These are phyloP conservation scores for Atrina japonica DNA, from an alignment of 2,888 invertebrate genomes.

Conservation along the genomic window DNA sequence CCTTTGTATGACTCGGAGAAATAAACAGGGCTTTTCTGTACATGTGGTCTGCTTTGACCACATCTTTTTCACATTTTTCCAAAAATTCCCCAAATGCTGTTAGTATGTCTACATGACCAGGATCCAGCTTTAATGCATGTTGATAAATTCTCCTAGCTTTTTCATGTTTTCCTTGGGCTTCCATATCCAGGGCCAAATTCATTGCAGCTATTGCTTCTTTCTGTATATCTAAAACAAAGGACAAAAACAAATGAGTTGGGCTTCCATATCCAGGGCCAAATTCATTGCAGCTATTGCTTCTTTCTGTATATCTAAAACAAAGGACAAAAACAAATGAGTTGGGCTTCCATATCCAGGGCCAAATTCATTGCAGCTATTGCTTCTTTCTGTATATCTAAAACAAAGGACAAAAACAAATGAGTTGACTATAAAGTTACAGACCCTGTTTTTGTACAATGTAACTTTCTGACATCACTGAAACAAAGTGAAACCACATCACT, in stretches of 20 bases:
- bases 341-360: conserved; percentile 90
- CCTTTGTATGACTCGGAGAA: conserved; percentile 88
- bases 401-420: conserved; percentile 2
- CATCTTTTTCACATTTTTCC: conserved; percentile 91
- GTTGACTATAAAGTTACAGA: no score
- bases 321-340: conserved; percentile 61
- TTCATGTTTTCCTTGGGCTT: conserved; percentile 89
- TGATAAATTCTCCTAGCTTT: conserved; percentile 87
- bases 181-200: conserved; percentile 92
- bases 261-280: conserved; percentile 92
- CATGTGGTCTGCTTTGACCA: conserved; percentile 93
- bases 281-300: conserved; percentile 93
- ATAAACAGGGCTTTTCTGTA: conserved; percentile 91
- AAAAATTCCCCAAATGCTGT: conserved; percentile 96
- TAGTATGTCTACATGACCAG: conserved; percentile 94
- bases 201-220: conserved; percentile 92
- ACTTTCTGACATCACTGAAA: no score
- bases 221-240: conserved; percentile 81
- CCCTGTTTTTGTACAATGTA: no score
- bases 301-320: conserved; percentile 82
- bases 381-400: conserved; percentile 85
- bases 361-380: conserved; percentile 92
- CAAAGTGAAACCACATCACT: background rate
- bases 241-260: conserved; percentile 76
- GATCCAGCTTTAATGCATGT: conserved; percentile 95